A percentile compares a stretch with the other conserved stretches of the same genome.
Conservation (phyloP, 1,140 invertebrate species). For the Drosophila suzukii region DNA sequence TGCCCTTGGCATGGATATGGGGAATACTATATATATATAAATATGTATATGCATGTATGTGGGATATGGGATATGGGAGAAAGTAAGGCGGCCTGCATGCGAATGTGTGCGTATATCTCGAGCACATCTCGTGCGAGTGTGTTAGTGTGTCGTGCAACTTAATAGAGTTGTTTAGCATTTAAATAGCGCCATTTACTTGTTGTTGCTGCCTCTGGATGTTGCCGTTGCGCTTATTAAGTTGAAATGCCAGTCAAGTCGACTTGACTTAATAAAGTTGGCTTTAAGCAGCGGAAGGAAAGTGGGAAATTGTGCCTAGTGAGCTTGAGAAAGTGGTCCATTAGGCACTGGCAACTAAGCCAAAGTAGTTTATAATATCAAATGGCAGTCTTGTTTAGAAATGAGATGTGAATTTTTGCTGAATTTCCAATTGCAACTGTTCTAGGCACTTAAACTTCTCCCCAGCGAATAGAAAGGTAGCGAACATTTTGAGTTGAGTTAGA, state of each 20-base stretch:
- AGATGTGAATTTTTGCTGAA: not conserved
- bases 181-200: constrained; percentile 74
- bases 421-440: constrained; percentile 23
- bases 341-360: constrained; percentile 52
- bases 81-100: constrained; percentile 29
- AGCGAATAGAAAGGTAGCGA: not conserved
- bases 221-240: constrained; percentile 72
- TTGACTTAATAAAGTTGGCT: constrained; percentile 72
- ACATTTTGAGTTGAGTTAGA: not conserved
- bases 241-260: constrained; percentile 62
- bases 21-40: not conserved
- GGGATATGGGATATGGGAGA: constrained; percentile 34
- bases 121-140: constrained; percentile 19
- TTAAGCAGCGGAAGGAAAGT: constrained; percentile 46
- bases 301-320: constrained; percentile 55
- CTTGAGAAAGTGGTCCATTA: constrained; percentile 61
- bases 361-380: constrained; percentile 45
- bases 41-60: not conserved
- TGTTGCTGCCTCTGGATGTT: constrained; percentile 49
- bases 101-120: constrained; percentile 32
- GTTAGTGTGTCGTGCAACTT: constrained; percentile 74
- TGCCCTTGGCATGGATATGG: constrained; percentile 57
- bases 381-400: constrained; percentile 6
- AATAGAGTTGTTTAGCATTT: constrained; percentile 82
- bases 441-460: not conserved